Percentiles rank a stretch among this genome's conserved stretches.
These are phyloP conservation scores for Phalera bucephala DNA, from an alignment of 2,888 invertebrate species.

Conservation along the genomic window DNA sequence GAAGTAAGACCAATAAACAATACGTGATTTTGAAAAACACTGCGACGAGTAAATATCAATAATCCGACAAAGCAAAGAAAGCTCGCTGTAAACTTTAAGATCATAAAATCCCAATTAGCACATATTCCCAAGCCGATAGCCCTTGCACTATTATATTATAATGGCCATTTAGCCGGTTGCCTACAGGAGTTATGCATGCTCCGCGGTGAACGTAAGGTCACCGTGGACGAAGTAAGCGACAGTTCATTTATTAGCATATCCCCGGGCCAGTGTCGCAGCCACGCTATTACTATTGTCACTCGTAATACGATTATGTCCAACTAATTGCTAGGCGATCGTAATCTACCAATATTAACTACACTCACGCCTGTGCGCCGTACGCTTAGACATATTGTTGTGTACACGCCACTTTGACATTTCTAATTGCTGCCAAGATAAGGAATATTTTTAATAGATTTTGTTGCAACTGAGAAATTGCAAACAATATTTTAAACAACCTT, in stretches of 20 bases:
- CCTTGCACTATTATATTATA: slow-evolving; percentile 16
- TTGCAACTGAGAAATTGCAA: too few species aligned
- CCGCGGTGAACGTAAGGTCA: slow-evolving; percentile 67
- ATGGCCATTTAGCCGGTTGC: slow-evolving; percentile 26
- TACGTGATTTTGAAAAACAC: too few species aligned
- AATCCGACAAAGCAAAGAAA: too few species aligned
- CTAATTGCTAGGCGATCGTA: slow-evolving; percentile 52
- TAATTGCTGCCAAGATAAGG: too few species aligned
- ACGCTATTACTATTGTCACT: slow-evolving; percentile 45
- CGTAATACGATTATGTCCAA: slow-evolving; percentile 50
- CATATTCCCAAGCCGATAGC: too few species aligned
- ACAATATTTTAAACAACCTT: too few species aligned
- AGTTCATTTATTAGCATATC: slow-evolving; percentile 55
- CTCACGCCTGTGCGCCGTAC: slow-evolving; percentile 37
- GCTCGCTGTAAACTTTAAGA: too few species aligned
- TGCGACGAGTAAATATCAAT: too few species aligned
- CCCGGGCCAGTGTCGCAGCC: slow-evolving; percentile 28
- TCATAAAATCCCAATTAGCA: too few species aligned
- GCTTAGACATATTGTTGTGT: slow-evolving; percentile 37
- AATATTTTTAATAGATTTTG: too few species aligned
- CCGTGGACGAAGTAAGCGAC: slow-evolving; percentile 39
- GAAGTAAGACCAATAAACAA: too few species aligned
- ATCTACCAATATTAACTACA: slow-evolving; percentile 36
- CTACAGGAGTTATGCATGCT: slow-evolving; percentile 17
- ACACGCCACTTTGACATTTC: slow-evolving; percentile 54